Evolutionary conservation across 2,113 vertebrate species (phyloP).

Genomic region (Gambusia affinis): DNA sequence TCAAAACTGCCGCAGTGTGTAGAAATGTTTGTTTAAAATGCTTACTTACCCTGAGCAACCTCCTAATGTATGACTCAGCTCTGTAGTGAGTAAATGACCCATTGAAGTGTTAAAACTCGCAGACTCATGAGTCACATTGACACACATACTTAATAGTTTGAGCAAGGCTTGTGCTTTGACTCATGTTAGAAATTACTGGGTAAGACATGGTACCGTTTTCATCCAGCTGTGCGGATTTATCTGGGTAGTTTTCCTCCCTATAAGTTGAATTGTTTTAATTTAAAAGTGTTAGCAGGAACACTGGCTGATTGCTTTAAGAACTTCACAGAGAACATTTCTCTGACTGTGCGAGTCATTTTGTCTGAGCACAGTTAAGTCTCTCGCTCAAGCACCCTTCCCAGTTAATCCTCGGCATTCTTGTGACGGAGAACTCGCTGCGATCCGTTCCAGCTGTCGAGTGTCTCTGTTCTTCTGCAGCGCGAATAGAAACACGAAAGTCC

Average conservation of each 20-base stretch:
- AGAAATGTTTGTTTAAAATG: not conserved
- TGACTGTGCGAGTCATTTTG: slow-evolving; percentile 16
- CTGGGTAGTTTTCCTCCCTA: not conserved
- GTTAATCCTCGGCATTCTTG: slow-evolving; percentile 67
- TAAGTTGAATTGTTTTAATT: slow-evolving; percentile 26
- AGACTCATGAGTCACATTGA: slow-evolving; percentile 37
- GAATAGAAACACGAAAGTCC: not conserved
- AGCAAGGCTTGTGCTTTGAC: slow-evolving; percentile 31
- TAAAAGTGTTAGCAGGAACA: slow-evolving; percentile 5
- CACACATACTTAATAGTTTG: slow-evolving; percentile 22
- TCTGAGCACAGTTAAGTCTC: slow-evolving; percentile 32
- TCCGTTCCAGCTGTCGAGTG: slow-evolving; percentile 23
- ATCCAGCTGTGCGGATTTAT: not conserved
- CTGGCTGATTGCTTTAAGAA: slow-evolving; percentile 57
- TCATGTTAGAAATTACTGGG: slow-evolving; percentile 27
- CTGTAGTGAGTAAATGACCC: slow-evolving; percentile 7
- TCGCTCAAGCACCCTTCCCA: slow-evolving; percentile 36
- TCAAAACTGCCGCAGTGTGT: not conserved
- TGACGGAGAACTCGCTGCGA: slow-evolving; percentile 41
- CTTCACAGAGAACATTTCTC: slow-evolving; percentile 40
- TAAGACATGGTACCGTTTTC: not conserved
- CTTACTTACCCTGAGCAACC: not conserved
- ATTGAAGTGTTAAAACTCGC: not conserved
- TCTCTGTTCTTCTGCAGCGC: slow-evolving; percentile 24
- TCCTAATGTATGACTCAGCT: slow-evolving; percentile 30